Base-by-base conservation (phyloP, 2,888 invertebrate genomes). In the Drosophila limbata region DNA sequence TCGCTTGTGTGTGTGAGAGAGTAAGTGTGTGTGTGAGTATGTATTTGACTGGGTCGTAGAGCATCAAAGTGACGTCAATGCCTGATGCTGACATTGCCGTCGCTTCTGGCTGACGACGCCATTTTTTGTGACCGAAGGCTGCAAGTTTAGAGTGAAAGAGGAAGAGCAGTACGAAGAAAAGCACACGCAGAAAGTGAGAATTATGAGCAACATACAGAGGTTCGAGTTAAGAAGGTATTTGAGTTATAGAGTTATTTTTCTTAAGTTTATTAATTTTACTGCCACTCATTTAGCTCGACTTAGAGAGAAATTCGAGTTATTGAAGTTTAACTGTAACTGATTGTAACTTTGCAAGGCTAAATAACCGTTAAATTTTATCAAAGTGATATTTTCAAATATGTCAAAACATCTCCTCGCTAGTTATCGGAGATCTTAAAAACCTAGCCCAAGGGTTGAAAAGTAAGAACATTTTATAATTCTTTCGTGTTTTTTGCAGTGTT, bases 21-120 rank as follows among this genome's bases (percentile, higher is more conserved):
- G 5, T 1, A n/a, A 19, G 28, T 15, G 39, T 44, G 28, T 11
- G 33, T 17, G n/a, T 42, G 53, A 33, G 19, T n/a, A 13, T 1
- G 52, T 44, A 39, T 40, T 19, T 9, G 62, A 31, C 15, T 28
- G 62, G 4, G 21, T 15, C 44, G 11, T 25, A 48, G 17, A 66
- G 52, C 47, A 39, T 47, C 53, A 11, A 35, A 15, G 53, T 84
- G 81, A 82, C 77, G 79, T 79, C 83, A 80, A 64, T 66, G 62
- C 62, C 53, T 42, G 50, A 33, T 33, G 48, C 48, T 63, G 73
- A 77, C 70, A 40, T 33, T 37, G 52, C 31, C 48, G 44, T 25
- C 45, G 45, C 8, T 48, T 25, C 62, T 59, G 71, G 47, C 45
- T 63, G 37, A 52, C 71, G 73, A 69, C 74, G 84, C 82, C 82